Conservation (phyloP, 2,113 vertebrate species). For the Melanotaenia duboulayi region DNA sequence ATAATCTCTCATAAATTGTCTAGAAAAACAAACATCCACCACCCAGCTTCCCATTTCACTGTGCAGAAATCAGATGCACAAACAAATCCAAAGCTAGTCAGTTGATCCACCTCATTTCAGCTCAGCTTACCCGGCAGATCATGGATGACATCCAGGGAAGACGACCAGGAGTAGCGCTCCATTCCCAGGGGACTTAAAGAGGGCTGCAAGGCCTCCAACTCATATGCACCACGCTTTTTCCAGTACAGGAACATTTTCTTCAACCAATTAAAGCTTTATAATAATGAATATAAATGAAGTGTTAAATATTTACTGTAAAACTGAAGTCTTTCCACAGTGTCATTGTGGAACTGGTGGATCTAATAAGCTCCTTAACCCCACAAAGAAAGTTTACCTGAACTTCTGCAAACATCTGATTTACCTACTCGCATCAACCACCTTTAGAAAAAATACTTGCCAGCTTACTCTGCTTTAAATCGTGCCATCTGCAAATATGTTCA, state of each 20-base stretch:
- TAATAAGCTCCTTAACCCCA: background rate
- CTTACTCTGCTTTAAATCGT: constrained; percentile 35
- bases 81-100: constrained; percentile 10
- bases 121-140: constrained; percentile 87
- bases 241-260: constrained; percentile 91
- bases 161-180: constrained; percentile 92
- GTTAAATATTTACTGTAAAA: background rate
- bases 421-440: constrained; percentile 34
- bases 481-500: constrained; percentile 46
- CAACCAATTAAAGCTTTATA: background rate
- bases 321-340: background rate
- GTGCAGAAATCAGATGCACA: constrained; percentile 4
- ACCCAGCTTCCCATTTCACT: background rate
- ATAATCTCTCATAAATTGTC: background rate
- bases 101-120: constrained; percentile 1
- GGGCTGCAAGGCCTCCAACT: constrained; percentile 86
- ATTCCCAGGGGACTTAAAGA: constrained; percentile 75
- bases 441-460: constrained; percentile 29
- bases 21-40: background rate
- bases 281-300: background rate
- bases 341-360: background rate
- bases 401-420: constrained; percentile 13
- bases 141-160: constrained; percentile 86
- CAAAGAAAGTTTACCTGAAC: background rate
- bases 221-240: constrained; percentile 91